These are phyloP conservation scores for Myripristis jacobus DNA, from an alignment of 2,797 vertebrate species.

Conservation along the genomic window DNA sequence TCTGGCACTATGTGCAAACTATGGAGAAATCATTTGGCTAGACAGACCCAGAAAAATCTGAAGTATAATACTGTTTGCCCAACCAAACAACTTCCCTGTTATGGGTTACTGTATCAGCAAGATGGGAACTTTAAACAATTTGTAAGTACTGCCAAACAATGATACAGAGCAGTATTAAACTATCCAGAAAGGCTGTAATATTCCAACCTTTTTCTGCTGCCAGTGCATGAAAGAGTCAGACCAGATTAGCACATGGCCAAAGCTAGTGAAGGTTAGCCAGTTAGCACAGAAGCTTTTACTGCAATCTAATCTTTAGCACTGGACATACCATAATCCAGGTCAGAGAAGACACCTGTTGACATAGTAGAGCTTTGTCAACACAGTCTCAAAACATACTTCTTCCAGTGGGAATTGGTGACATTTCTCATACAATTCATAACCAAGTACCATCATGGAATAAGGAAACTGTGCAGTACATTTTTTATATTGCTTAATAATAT, in stretches of 20 bases:
- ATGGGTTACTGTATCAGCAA: not conserved
- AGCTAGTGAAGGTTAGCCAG: constrained; percentile 45
- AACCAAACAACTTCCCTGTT: constrained; percentile 16
- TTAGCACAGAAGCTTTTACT: constrained; percentile 59
- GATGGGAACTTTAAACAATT: not conserved
- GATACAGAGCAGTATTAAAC: constrained; percentile 19
- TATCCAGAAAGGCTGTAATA: constrained; percentile 44
- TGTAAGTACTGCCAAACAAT: constrained; percentile 19
- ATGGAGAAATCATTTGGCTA: constrained; percentile 15
- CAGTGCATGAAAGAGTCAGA: constrained; percentile 55
- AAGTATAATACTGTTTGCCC: not conserved
- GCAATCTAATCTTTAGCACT: constrained; percentile 57
- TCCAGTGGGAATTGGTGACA: not conserved
- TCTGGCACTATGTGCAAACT: constrained; percentile 11
- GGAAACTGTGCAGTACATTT: too few species aligned
- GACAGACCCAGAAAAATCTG: not conserved
- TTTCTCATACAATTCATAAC: not conserved
- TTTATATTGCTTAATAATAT: too few species aligned
- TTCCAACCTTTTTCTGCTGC: constrained; percentile 54
- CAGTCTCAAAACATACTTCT: constrained; percentile 1
- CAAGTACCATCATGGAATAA: not conserved
- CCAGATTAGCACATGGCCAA: constrained; percentile 53
- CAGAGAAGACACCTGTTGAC: constrained; percentile 75
- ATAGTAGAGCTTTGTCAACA: constrained; percentile 66
- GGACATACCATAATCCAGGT: constrained; percentile 75